Evolutionary conservation across 2,888 invertebrate genomes (phyloP).

Genomic region (Leucophenga montana): DNA sequence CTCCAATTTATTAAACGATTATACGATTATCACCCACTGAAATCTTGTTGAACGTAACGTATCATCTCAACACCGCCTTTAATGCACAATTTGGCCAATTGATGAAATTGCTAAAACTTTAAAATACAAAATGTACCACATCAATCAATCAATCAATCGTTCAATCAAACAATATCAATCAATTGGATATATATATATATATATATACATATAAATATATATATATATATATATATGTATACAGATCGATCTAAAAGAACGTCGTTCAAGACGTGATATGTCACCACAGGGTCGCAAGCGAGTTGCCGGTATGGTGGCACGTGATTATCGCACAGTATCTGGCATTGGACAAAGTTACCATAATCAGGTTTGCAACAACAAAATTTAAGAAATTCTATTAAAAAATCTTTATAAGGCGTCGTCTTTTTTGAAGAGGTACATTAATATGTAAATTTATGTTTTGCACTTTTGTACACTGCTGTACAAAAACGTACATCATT

Average conservation of each 20-base stretch:
- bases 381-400: neutral
- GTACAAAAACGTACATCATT: too few relatives aligned
- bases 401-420: too few relatives aligned
- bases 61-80: neutral
- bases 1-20: neutral
- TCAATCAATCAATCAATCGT: slow-evolving; percentile 34
- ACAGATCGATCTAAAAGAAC: slow-evolving; percentile 78
- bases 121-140: slow-evolving; percentile 4
- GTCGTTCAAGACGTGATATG: slow-evolving; percentile 88
- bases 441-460: too few relatives aligned
- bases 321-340: slow-evolving; percentile 75
- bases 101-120: neutral
- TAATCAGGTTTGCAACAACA: slow-evolving; percentile 71
- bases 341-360: slow-evolving; percentile 74
- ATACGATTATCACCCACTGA: neutral
- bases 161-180: slow-evolving; percentile 31
- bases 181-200: slow-evolving; percentile 40
- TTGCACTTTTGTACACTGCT: too few relatives aligned
- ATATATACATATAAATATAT: too few relatives aligned
- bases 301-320: slow-evolving; percentile 79
- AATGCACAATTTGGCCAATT: neutral
- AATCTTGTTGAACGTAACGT: neutral
- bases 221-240: too few relatives aligned
- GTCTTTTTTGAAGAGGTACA: too few relatives aligned
- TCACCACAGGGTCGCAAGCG: slow-evolving; percentile 84